phyloP scores from a whole-genome alignment of 2,888 invertebrate species.

The Cyaniris semiargus region DNA sequence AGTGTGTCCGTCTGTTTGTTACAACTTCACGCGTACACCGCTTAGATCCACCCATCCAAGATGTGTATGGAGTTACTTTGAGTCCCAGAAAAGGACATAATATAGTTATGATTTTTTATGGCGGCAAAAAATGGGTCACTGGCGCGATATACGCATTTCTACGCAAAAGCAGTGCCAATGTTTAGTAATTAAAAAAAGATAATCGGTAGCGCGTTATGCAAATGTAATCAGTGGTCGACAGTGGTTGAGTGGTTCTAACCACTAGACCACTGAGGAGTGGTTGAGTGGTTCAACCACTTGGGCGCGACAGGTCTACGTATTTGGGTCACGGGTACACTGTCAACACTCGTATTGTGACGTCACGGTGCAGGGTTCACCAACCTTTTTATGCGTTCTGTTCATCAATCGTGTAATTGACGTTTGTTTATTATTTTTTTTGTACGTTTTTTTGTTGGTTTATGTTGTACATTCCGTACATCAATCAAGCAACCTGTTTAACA shows the following conservation, averaged over 20 bases:
- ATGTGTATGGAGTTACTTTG: not conserved
- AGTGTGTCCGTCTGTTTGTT: too few relatives aligned
- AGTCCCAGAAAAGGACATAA: not conserved
- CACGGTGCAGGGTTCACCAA: conserved; percentile 18
- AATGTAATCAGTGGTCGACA: not conserved
- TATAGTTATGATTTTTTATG: not conserved
- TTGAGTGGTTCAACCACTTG: not conserved
- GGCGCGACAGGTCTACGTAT: conserved; percentile 36
- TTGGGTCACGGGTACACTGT: conserved; percentile 37
- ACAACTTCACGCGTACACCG: too few relatives aligned
- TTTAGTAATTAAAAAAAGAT: too few relatives aligned
- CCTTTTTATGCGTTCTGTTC: conserved; percentile 11
- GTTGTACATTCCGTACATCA: not conserved
- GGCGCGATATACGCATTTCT: too few relatives aligned
- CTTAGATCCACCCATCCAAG: too few relatives aligned
- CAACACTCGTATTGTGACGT: conserved; percentile 30
- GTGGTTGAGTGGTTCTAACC: not conserved
- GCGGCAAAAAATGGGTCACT: too few relatives aligned
- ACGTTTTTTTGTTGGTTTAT: not conserved
- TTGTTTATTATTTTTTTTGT: not conserved
- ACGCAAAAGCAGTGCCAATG: too few relatives aligned
- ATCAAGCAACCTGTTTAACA: not conserved
- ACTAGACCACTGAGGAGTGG: not conserved
- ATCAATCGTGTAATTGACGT: conserved; percentile 10
- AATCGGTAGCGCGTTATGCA: not conserved